A percentile compares a stretch with the other conserved stretches of the same genome.
phyloP scores from a whole-genome alignment of 2,888 invertebrate species.

The Callyntrura sp. region DNA sequence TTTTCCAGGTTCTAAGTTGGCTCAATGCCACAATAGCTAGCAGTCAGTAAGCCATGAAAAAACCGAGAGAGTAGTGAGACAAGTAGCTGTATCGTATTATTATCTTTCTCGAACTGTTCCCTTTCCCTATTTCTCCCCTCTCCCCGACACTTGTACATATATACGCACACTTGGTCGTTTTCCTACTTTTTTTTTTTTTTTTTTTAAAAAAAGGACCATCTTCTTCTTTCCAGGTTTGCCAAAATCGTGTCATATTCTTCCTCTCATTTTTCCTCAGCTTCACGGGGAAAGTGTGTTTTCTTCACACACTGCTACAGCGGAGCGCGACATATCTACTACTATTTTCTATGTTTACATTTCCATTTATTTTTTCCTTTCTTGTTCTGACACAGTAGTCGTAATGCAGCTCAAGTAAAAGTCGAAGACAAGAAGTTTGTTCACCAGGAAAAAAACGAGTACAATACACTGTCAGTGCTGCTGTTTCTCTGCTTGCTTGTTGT shows the following conservation, averaged over 20 bases:
- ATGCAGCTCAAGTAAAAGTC: slow-evolving; percentile 45
- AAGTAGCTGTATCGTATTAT: slow-evolving; percentile 19
- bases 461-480: neutral
- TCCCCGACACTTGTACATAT: neutral
- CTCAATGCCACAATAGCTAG: slow-evolving; percentile 35
- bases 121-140: neutral
- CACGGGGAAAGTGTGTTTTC: neutral
- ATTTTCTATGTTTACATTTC: slow-evolving; percentile 50
- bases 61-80: neutral
- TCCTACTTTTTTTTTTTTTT: neutral
- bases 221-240: slow-evolving; percentile 55
- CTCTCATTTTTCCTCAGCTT: slow-evolving; percentile 13
- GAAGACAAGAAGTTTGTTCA: slow-evolving; percentile 35
- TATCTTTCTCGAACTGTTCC: neutral
- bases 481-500: neutral
- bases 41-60: slow-evolving; percentile 49
- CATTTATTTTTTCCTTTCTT: slow-evolving; percentile 43
- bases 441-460: neutral
- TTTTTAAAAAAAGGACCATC: slow-evolving; percentile 51
- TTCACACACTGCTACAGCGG: neutral
- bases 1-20: slow-evolving; percentile 35
- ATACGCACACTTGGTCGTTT: neutral
- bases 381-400: slow-evolving; percentile 17
- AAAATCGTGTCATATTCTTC: slow-evolving; percentile 59
- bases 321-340: slow-evolving; percentile 11